Evolutionary conservation across 2,888 invertebrate genomes (phyloP).

Genomic region (Biston betularia): DNA sequence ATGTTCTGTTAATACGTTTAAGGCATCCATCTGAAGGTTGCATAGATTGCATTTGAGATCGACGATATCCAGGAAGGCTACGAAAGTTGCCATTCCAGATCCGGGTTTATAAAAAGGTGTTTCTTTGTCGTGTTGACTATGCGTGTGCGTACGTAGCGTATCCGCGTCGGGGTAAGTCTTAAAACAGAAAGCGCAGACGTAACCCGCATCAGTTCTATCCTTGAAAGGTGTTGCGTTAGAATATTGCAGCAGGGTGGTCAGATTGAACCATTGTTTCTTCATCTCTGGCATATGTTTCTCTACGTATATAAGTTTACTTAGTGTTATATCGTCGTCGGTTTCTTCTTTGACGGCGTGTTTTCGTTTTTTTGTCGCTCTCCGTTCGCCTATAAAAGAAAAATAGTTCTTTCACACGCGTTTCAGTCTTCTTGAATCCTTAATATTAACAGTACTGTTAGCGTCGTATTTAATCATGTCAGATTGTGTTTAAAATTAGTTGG

Average conservation of each 20-base stretch:
- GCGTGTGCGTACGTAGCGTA: conserved; percentile 60
- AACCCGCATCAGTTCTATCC: conserved; percentile 73
- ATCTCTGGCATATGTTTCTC: conserved; percentile 48
- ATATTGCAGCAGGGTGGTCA: conserved; percentile 71
- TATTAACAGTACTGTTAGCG: conserved; percentile 27
- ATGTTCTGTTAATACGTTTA: conserved; percentile 67
- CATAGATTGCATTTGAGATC: conserved; percentile 76
- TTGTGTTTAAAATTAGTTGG: too few relatives aligned
- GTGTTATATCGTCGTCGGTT: conserved; percentile 53
- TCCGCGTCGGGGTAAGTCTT: conserved; percentile 72
- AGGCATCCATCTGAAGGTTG: conserved; percentile 60
- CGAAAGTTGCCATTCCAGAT: conserved; percentile 73
- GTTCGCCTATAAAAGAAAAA: conserved; percentile 83
- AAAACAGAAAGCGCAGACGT: conserved; percentile 78
- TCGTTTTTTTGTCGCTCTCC: conserved; percentile 72
- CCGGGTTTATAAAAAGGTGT: conserved; percentile 75
- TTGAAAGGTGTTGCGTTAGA: conserved; percentile 78
- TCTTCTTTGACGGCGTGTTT: conserved; percentile 69
- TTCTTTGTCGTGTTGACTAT: conserved; percentile 70
- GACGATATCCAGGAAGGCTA: conserved; percentile 76
- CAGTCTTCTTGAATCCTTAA: conserved; percentile 49
- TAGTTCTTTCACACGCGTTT: conserved; percentile 72
- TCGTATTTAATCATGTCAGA: neutral
- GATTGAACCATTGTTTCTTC: conserved; percentile 81
- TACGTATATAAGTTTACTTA: conserved; percentile 57